phyloP scores from a whole-genome alignment of 1,140 invertebrate genomes.

The Ostrea edulis region DNA sequence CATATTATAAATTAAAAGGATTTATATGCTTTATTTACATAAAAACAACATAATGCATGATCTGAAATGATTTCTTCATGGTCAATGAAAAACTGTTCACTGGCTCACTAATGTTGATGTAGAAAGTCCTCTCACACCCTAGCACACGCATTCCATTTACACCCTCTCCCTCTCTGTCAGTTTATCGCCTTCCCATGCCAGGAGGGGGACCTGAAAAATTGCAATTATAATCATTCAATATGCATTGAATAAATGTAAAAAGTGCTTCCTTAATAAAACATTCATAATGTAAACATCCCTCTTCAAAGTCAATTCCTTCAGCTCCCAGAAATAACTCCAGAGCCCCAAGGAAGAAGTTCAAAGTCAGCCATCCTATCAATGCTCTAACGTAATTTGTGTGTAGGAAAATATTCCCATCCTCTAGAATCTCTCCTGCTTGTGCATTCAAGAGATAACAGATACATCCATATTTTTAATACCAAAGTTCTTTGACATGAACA shows the following conservation, averaged over 20 bases:
- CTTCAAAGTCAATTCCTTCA: neutral
- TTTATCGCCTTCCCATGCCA: constrained; percentile 48
- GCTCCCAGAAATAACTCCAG: neutral
- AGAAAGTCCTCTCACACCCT: constrained; percentile 19
- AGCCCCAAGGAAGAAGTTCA: neutral
- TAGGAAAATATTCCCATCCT: neutral
- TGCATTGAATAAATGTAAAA: neutral
- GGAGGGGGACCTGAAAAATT: constrained; percentile 45
- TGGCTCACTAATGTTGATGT: neutral
- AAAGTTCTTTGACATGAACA: constrained; percentile 35
- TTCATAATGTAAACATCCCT: neutral
- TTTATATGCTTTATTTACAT: constrained; percentile 20
- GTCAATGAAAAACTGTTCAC: constrained; percentile 5
- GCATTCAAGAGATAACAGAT: neutral
- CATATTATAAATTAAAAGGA: too few species aligned
- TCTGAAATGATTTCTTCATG: constrained; percentile 29
- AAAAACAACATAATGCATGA: constrained; percentile 15
- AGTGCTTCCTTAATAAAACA: neutral
- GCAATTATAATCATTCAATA: neutral
- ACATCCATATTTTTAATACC: constrained; percentile 26
- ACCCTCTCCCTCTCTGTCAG: neutral
- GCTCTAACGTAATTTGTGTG: neutral
- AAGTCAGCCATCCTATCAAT: neutral
- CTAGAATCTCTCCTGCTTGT: neutral
- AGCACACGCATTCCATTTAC: neutral